Conservation (phyloP, 2,797 vertebrate genomes). For the Hybognathus amarus region DNA sequence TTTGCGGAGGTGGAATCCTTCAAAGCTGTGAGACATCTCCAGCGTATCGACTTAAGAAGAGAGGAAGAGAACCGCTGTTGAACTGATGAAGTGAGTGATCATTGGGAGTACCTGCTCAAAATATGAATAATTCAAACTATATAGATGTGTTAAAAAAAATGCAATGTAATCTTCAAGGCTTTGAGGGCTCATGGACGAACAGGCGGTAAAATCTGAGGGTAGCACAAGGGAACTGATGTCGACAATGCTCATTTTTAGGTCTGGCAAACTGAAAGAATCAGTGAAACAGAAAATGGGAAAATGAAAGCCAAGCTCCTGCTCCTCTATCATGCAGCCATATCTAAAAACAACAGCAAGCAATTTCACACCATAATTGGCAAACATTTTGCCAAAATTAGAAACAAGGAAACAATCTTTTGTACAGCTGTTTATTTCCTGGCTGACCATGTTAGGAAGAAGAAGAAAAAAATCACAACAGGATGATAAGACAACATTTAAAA, state of each 20-base stretch:
- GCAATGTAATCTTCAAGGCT: constrained; percentile 64
- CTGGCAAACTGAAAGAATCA: constrained; percentile 53
- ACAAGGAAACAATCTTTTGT: constrained; percentile 1
- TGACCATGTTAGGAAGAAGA: constrained; percentile 12
- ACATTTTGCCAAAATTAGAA: constrained; percentile 29
- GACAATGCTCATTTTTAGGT: constrained; percentile 66
- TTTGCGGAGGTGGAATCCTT: constrained; percentile 42
- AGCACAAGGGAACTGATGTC: constrained; percentile 62
- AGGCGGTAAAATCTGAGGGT: constrained; percentile 53
- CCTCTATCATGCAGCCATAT: neutral
- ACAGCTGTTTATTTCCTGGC: constrained; percentile 4
- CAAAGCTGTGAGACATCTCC: constrained; percentile 33
- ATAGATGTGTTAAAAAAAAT: constrained; percentile 72
- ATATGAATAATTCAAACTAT: constrained; percentile 69
- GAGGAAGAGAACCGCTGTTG: neutral
- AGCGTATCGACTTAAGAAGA: constrained; percentile 18
- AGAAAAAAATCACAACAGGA: neutral
- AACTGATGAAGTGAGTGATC: constrained; percentile 15
- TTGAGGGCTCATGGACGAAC: constrained; percentile 46
- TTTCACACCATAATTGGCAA: constrained; percentile 34
- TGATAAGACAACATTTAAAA: constrained; percentile 32
- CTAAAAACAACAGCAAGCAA: constrained; percentile 26
- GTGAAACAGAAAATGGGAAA: constrained; percentile 56
- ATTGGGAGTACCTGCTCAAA: constrained; percentile 33
- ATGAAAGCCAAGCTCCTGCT: constrained; percentile 56